Conservation (phyloP, 2,888 invertebrate species). For the Dryobotodes eremita region DNA sequence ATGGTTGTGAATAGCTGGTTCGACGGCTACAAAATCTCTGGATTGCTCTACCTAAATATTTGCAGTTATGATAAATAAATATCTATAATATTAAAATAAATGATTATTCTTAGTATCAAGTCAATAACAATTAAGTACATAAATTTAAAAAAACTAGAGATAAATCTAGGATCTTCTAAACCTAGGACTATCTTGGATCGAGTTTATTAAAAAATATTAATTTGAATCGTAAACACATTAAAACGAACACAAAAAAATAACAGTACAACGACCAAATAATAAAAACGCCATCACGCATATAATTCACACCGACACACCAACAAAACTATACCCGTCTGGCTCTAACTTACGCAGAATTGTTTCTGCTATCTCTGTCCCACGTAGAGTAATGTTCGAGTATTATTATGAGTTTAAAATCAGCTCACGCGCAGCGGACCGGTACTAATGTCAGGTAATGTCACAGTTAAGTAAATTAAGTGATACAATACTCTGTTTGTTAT, state of each 20-base stretch:
- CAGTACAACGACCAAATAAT: constrained; percentile 32
- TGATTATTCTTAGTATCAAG: too few relatives aligned
- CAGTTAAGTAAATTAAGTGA: constrained; percentile 38
- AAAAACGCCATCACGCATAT: constrained; percentile 13
- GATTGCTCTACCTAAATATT: too few relatives aligned
- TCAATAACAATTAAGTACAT: background rate
- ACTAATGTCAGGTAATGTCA: constrained; percentile 37
- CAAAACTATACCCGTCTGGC: constrained; percentile 12
- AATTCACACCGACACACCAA: background rate
- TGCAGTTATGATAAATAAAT: too few relatives aligned
- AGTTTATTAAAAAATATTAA: background rate
- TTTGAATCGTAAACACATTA: background rate
- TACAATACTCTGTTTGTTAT: constrained; percentile 6
- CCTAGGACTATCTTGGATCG: background rate
- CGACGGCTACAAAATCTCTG: too few relatives aligned
- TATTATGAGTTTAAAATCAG: constrained; percentile 35
- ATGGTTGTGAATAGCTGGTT: too few relatives aligned
- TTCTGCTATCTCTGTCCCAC: constrained; percentile 19
- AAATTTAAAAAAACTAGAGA: background rate
- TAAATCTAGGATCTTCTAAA: too few relatives aligned
- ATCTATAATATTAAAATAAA: too few relatives aligned
- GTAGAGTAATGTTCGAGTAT: constrained; percentile 3
- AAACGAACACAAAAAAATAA: background rate
- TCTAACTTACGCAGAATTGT: background rate
- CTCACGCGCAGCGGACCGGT: constrained; percentile 56